phyloP scores from a whole-genome alignment of 2,888 invertebrate species.

The Drosophila bunnanda region DNA sequence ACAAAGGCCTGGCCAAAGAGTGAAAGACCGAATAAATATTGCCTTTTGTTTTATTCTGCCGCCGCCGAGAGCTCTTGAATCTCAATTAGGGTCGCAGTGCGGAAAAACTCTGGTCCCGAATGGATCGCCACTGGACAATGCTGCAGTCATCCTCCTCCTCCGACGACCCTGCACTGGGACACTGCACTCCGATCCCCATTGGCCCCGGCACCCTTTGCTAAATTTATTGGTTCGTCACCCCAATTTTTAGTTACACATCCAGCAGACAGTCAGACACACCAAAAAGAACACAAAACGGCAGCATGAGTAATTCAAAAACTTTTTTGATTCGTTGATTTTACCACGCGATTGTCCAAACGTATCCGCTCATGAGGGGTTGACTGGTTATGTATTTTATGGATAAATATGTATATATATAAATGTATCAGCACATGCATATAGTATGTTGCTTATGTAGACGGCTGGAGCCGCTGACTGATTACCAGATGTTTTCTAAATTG shows the following conservation, averaged over 20 bases:
- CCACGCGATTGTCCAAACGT: constrained; percentile 62
- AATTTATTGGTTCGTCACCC: constrained; percentile 70
- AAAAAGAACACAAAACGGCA: constrained; percentile 24
- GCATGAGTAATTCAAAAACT: constrained; percentile 72
- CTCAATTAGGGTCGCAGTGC: constrained; percentile 67
- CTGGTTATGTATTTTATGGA: constrained; percentile 28
- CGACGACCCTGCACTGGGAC: constrained; percentile 65
- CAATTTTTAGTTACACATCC: constrained; percentile 54
- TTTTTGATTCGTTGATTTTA: constrained; percentile 62
- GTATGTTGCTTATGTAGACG: background rate
- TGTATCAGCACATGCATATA: constrained; percentile 17
- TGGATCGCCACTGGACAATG: constrained; percentile 59
- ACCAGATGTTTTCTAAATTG: constrained; percentile 67
- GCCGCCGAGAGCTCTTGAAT: constrained; percentile 68
- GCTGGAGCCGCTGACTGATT: constrained; percentile 57
- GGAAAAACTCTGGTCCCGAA: constrained; percentile 36
- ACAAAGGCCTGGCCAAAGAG: constrained; percentile 43
- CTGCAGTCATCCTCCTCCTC: constrained; percentile 20
- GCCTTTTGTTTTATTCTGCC: constrained; percentile 24
- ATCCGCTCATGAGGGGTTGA: constrained; percentile 20
- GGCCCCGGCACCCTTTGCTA: constrained; percentile 43
- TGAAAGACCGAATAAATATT: constrained; percentile 39
- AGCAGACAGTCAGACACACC: constrained; percentile 11
- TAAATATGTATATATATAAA: constrained; percentile 1
- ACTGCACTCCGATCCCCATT: constrained; percentile 60